Evolutionary conservation across 2,888 invertebrate species (phyloP), one percentile per base, ranked within the genome.

Genomic region (Nesidiocoris tenuis): DNA sequence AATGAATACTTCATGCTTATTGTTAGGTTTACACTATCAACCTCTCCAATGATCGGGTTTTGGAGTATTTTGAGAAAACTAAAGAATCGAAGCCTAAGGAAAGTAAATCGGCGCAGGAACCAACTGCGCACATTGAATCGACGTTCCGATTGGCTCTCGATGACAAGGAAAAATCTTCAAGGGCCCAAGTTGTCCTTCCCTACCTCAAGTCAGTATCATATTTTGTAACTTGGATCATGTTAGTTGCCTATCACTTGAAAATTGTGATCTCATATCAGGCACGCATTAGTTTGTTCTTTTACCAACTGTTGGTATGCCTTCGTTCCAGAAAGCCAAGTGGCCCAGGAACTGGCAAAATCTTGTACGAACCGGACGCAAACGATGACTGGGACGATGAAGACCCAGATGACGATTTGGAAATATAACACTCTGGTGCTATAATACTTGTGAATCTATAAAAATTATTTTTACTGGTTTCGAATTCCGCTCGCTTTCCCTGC

Each of bases 381-480:
- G 93, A 93, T 83, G 93, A 93, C 82, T 90, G 91, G 86, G 94
- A 94, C 82, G 93, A 92, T 81, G 93, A 93, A 84, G 93, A 94
- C 84, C 93, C 93, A 0, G 94, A 94, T 86, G 93, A 94, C 83
- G 94, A 94, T 84, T 85, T 94, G 77, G 89, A 91, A 84, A 88
- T 93, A 81, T 89, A 85, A 84, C n/a, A 1, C 16, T 61, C n/a
- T n/a, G n/a, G n/a, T n/a, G n/a, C n/a, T n/a, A n/a, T n/a, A n/a
- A n/a, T n/a, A n/a, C n/a, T n/a, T n/a, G n/a, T n/a, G n/a, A n/a
- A n/a, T n/a, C n/a, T n/a, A n/a, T n/a, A n/a, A n/a, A n/a, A n/a
- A n/a, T n/a, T n/a, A n/a, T n/a, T n/a, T n/a, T n/a, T n/a, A n/a
- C n/a, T n/a, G n/a, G n/a, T n/a, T n/a, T n/a, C n/a, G n/a, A n/a